Evolutionary conservation across 2,888 invertebrate species (phyloP), one percentile per base, ranked within the genome.

Genomic region (Rhagonycha lutea): DNA sequence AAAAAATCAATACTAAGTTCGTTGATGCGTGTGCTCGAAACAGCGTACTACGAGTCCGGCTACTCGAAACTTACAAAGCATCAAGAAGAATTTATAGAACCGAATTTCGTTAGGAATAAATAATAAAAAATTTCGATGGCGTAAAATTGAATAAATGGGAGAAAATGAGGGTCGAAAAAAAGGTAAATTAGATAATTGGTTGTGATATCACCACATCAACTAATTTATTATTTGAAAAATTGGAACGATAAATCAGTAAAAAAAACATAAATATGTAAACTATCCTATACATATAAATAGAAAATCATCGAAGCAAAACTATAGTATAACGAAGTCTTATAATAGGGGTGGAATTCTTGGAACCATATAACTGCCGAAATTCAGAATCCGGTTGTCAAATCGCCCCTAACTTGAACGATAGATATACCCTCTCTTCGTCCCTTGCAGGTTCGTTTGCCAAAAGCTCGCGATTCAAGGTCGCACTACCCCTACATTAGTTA

Each of bases 331-430:
- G 73, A 65, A 69, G 67, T 62, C 76, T 65, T 70, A 74, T 47
- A 76, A 76, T 67, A 76, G 78, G 78, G 76, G 78, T 78, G 74
- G 76, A 78, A 78, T 78, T 85, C 85, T 83, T 83, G 83, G 85
- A 85, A 86, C 82, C 80, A 79, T 82, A 84, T 85, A 86, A 86
- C 86, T 85, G 85, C 86, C 86, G 82, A 86, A 86, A 83, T 86
- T 85, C 81, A 79, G 82, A 80, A 83, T 80, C 83, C 82, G 83
- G 84, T 83, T 81, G 84, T 82, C 83, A 82, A 83, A 82, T 81
- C 80, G 82, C 82, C 82, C 82, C 81, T 80, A 77, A 78, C 77
- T 71, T 69, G 75, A 79, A 72, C 78, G 75, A 75, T 73, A 67
- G 65, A 70, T 72, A 70, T 69, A 62, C 73, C 76, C 79, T 76